phyloP scores from a whole-genome alignment of 1,140 invertebrate species.

The Trissolcus basalis region DNA sequence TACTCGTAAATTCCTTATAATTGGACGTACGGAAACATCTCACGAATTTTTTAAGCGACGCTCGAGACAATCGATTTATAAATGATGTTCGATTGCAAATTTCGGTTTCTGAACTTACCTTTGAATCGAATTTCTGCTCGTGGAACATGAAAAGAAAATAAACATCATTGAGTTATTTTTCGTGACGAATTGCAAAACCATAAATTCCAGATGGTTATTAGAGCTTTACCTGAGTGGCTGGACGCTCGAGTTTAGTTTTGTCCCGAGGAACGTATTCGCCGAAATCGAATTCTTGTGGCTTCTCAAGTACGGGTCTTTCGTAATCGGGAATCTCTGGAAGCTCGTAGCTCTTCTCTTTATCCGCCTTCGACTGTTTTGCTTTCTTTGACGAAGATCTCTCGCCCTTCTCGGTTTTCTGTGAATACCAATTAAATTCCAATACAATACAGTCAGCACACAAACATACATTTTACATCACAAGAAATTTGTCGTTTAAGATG shows the following conservation, averaged over 20 bases:
- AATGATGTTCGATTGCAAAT: background rate
- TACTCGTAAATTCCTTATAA: slow-evolving; percentile 27
- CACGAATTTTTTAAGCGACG: background rate
- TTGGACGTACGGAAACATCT: slow-evolving; percentile 7
- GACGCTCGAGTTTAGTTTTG: slow-evolving; percentile 73
- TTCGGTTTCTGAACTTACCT: slow-evolving; percentile 64
- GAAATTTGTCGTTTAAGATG: too few relatives aligned
- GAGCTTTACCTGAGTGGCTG: slow-evolving; percentile 65
- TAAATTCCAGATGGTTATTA: too few relatives aligned
- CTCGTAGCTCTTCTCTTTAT: slow-evolving; percentile 79
- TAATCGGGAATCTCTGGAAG: slow-evolving; percentile 86
- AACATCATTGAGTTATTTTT: background rate
- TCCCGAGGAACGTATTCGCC: slow-evolving; percentile 65
- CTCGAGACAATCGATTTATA: too few relatives aligned
- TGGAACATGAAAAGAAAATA: slow-evolving; percentile 62
- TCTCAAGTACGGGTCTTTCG: slow-evolving; percentile 81
- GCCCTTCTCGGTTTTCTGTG: slow-evolving; percentile 70
- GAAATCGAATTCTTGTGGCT: slow-evolving; percentile 76
- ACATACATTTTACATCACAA: too few relatives aligned
- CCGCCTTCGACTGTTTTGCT: slow-evolving; percentile 65
- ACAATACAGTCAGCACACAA: too few relatives aligned
- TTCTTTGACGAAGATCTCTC: slow-evolving; percentile 71
- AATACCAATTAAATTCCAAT: too few relatives aligned
- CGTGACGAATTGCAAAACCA: background rate
- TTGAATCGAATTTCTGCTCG: slow-evolving; percentile 73